phyloP scores from a whole-genome alignment of 2,888 invertebrate genomes.

The Ethmia dodecea region DNA sequence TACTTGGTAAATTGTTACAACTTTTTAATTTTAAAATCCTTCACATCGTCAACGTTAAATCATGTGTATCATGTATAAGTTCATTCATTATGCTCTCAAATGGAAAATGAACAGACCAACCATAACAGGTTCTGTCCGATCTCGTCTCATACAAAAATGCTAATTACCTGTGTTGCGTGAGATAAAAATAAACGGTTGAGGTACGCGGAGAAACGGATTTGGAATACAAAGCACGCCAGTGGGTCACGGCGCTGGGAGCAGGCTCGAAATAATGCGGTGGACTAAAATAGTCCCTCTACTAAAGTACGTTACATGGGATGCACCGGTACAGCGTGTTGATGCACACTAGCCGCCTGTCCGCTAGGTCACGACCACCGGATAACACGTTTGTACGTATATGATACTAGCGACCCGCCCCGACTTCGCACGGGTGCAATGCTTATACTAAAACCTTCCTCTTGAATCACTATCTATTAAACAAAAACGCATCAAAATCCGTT shows the following conservation, averaged over 20 bases:
- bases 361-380: conserved; percentile 1
- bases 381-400: background rate
- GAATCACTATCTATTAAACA: too few species aligned
- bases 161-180: conserved; percentile 8
- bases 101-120: conserved; percentile 6
- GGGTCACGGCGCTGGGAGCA: conserved; percentile 58
- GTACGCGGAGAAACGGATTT: conserved; percentile 37
- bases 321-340: conserved; percentile 1
- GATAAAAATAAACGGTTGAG: conserved; percentile 39
- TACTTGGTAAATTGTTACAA: too few species aligned
- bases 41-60: too few species aligned
- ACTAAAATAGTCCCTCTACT: conserved; percentile 46
- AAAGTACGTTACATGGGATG: conserved; percentile 29
- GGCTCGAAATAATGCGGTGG: conserved; percentile 52
- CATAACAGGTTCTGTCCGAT: conserved; percentile 9
- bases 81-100: too few species aligned
- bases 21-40: too few species aligned
- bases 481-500: too few species aligned
- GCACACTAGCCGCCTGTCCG: background rate
- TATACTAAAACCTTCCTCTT: too few species aligned
- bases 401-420: too few species aligned
- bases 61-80: too few species aligned
- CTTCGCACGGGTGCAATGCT: too few species aligned
- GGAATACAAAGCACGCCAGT: conserved; percentile 56
- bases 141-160: conserved; percentile 9